Percentiles rank a stretch among this genome's conserved stretches.
Conservation (phyloP, 2,113 vertebrate genomes). For the Microcebus griseorufus region DNA sequence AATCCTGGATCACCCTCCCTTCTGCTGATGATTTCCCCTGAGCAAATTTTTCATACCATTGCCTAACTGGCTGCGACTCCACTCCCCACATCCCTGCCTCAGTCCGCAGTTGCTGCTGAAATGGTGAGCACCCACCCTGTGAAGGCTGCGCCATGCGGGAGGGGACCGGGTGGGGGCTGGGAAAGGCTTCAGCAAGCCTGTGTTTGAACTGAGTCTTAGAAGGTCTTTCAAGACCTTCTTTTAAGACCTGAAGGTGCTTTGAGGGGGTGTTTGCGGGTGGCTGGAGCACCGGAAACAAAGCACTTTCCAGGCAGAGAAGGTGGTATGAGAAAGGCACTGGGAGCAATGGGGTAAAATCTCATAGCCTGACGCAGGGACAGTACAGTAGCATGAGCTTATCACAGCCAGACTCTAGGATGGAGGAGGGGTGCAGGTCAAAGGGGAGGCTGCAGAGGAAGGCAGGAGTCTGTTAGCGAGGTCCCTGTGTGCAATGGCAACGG, state of each 20-base stretch:
- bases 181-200: neutral
- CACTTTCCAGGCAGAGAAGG: neutral
- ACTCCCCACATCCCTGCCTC: neutral
- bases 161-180: neutral
- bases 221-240: neutral
- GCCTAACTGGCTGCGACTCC: neutral
- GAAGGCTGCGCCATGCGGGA: neutral
- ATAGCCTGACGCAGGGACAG: neutral
- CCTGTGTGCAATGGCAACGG: neutral
- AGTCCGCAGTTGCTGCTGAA: neutral
- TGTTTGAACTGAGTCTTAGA: neutral
- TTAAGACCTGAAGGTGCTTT: neutral
- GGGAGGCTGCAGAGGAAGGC: neutral
- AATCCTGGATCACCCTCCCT: slow-evolving; percentile 18
- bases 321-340: neutral
- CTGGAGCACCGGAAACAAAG: neutral
- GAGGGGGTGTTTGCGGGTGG: neutral
- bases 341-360: neutral
- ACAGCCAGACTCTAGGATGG: neutral
- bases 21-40: neutral
- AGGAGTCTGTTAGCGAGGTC: neutral
- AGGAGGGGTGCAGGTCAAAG: neutral
- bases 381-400: fast-evolving
- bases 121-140: neutral
- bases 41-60: slow-evolving; percentile 7